Evolutionary conservation across 2,888 invertebrate genomes (phyloP).

Genomic region (Oscheius sp.): DNA sequence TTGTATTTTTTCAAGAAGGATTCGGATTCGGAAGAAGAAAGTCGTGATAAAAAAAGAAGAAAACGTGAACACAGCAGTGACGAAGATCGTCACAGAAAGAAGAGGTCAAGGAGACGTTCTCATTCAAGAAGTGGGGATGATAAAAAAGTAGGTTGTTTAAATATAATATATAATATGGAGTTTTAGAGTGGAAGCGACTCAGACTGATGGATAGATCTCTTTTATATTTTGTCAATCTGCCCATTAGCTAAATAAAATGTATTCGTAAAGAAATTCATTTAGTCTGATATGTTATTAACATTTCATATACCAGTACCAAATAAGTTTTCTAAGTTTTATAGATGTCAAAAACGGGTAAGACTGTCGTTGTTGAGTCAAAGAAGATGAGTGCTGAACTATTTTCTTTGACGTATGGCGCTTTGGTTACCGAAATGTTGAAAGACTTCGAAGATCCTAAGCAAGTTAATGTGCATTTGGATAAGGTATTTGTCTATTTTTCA

Average conservation of each 20-base stretch:
- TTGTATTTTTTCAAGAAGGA: slow-evolving; percentile 30
- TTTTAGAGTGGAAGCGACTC: slow-evolving; percentile 5
- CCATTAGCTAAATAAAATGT: no score
- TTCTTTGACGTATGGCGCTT: slow-evolving; percentile 94
- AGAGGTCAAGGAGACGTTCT: slow-evolving; percentile 37
- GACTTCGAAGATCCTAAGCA: slow-evolving; percentile 96
- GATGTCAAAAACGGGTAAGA: slow-evolving; percentile 49
- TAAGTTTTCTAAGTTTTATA: slow-evolving; percentile 18
- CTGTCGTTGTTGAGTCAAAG: slow-evolving; percentile 46
- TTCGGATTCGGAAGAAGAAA: slow-evolving; percentile 50
- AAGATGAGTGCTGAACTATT: slow-evolving; percentile 79
- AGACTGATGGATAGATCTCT: not conserved
- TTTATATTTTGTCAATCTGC: no score
- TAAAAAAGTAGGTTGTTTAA: not conserved
- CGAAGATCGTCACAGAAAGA: slow-evolving; percentile 26
- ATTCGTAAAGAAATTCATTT: no score
- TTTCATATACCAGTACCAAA: no score
- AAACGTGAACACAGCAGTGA: slow-evolving; percentile 15
- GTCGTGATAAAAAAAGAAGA: slow-evolving; percentile 21
- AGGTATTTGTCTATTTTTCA: slow-evolving; percentile 38
- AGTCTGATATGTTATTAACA: no score
- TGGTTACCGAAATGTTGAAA: slow-evolving; percentile 94
- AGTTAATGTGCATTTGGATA: slow-evolving; percentile 92
- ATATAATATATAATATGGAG: not conserved
- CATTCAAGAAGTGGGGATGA: slow-evolving; percentile 30